Conservation (phyloP, 2,797 vertebrate species). For the Scarus forsteni region DNA sequence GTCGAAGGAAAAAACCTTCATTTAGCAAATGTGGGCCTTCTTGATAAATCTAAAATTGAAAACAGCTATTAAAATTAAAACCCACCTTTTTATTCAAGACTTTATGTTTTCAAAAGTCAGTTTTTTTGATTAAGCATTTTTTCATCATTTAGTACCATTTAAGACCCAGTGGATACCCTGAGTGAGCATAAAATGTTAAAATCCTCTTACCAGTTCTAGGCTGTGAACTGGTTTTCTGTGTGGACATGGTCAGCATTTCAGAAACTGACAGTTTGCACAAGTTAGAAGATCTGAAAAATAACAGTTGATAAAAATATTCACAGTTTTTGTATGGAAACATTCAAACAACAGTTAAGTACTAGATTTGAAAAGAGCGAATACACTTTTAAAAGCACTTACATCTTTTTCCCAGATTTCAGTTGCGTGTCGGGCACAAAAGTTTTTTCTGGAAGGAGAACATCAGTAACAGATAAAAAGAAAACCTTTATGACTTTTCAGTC, state of each 20-base stretch:
- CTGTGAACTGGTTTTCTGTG: constrained; percentile 58
- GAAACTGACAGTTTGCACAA: constrained; percentile 75
- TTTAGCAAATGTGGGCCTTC: no score
- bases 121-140: no score
- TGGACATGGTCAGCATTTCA: constrained; percentile 71
- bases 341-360: neutral
- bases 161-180: no score
- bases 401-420: constrained; percentile 65
- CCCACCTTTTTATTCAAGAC: no score
- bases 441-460: constrained; percentile 80
- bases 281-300: constrained; percentile 46
- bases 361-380: constrained; percentile 10
- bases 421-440: constrained; percentile 86
- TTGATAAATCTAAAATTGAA: no score
- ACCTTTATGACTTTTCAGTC: neutral
- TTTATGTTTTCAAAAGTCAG: no score
- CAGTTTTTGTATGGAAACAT: no score
- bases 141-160: no score
- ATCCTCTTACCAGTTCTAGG: constrained; percentile 63
- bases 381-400: constrained; percentile 81
- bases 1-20: no score
- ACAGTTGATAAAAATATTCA: no score
- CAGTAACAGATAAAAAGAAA: neutral
- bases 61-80: no score
- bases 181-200: neutral